Conservation (phyloP, 2,888 invertebrate genomes). For the Phlogophora meticulosa region DNA sequence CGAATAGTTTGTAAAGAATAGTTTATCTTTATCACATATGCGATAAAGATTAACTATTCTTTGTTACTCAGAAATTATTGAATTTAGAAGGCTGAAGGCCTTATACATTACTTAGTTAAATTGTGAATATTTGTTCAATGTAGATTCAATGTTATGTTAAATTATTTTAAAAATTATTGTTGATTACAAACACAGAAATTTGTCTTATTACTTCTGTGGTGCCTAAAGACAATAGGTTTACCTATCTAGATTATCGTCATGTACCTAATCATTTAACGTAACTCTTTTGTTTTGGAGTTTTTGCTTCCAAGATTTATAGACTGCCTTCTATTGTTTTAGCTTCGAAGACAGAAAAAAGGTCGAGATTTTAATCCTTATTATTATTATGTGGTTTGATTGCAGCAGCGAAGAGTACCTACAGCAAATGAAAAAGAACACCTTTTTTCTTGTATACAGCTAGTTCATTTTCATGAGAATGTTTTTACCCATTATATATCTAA, state of each 20-base stretch:
- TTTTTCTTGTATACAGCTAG: too few species aligned
- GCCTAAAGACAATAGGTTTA: constrained; percentile 12
- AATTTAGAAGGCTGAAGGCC: too few species aligned
- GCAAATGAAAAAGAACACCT: too few species aligned
- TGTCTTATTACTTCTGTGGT: background rate
- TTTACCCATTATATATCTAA: too few species aligned
- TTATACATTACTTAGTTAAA: too few species aligned
- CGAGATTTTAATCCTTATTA: background rate
- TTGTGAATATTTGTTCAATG: too few species aligned
- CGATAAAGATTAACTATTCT: too few species aligned
- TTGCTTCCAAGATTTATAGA: constrained; percentile 2
- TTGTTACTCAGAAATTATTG: too few species aligned
- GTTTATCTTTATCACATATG: too few species aligned
- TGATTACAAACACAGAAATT: background rate
- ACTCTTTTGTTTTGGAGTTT: constrained; percentile 23
- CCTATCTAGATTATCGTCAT: constrained; percentile 21
- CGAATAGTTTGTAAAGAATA: too few species aligned
- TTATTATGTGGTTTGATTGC: background rate
- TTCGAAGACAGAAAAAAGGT: background rate
- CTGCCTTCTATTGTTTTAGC: constrained; percentile 23
- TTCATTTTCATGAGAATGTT: too few species aligned
- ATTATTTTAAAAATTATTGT: background rate
- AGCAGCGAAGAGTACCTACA: too few species aligned
- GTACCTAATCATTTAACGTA: constrained; percentile 14
- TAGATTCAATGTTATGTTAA: background rate